Evolutionary conservation across 2,797 vertebrate species (phyloP).

Genomic region (Gymnothorax javanicus): DNA sequence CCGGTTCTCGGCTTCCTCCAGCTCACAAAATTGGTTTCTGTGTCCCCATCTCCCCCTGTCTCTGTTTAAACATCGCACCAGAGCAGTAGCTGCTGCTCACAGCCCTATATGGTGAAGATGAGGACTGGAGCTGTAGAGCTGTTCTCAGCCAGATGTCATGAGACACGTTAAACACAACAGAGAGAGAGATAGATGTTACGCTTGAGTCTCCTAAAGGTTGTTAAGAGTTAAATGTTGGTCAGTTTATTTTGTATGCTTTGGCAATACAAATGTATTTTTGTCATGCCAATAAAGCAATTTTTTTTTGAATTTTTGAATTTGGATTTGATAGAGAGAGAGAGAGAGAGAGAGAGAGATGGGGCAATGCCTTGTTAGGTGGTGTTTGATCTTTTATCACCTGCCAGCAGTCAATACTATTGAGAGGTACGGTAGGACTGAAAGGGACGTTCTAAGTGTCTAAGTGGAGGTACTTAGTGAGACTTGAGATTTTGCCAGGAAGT

Average conservation of each 20-base stretch:
- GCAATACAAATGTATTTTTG: too few species aligned
- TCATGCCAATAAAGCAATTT: too few species aligned
- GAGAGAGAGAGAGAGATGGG: neutral
- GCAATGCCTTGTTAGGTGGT: neutral
- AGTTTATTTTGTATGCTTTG: too few species aligned
- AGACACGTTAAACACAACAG: constrained; percentile 14
- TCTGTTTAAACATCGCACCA: neutral
- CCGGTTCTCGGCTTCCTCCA: too few species aligned
- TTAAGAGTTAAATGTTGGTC: too few species aligned
- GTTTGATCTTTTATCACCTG: neutral
- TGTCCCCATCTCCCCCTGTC: neutral
- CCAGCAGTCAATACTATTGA: neutral
- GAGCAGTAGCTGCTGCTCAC: neutral
- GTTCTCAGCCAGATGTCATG: constrained; percentile 41
- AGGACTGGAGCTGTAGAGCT: neutral
- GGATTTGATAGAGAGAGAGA: neutral
- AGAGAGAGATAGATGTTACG: neutral
- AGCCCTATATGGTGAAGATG: constrained; percentile 44
- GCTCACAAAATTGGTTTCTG: neutral
- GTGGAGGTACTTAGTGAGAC: neutral
- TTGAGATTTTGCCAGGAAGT: neutral
- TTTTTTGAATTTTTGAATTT: too few species aligned
- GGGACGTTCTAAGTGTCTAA: neutral
- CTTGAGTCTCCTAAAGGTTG: too few species aligned
- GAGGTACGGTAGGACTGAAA: constrained; percentile 4